These are phyloP conservation scores for Menidia beryllina DNA, from an alignment of 2,113 vertebrate genomes.

Conservation along the genomic window DNA sequence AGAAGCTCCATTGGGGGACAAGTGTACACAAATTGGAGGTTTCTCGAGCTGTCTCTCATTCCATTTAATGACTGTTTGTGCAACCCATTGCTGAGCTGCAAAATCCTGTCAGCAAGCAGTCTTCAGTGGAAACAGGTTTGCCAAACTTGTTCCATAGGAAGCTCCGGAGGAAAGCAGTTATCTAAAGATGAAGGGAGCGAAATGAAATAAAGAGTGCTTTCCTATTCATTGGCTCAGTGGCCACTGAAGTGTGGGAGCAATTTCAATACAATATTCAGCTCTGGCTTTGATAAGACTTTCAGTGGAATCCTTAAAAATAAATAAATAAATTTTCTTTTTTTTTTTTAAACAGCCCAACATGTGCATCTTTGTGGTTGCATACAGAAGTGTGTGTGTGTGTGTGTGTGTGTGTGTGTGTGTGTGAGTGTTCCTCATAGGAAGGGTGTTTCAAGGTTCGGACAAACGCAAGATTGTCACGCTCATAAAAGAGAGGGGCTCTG, in stretches of 20 bases:
- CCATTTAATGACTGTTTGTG: slow-evolving; percentile 29
- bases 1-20: slow-evolving; percentile 19
- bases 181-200: slow-evolving; percentile 66
- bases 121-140: slow-evolving; percentile 46
- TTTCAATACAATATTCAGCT: slow-evolving; percentile 86
- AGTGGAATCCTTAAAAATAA: slow-evolving; percentile 77
- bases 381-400: slow-evolving; percentile 24
- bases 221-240: slow-evolving; percentile 80
- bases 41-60: slow-evolving; percentile 33
- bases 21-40: slow-evolving; percentile 45
- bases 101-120: slow-evolving; percentile 27
- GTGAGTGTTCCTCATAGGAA: slow-evolving; percentile 52
- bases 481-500: slow-evolving; percentile 79
- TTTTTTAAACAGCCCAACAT: slow-evolving; percentile 48
- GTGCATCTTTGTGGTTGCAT: slow-evolving; percentile 53
- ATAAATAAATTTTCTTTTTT: too few relatives aligned
- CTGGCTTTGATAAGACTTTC: slow-evolving; percentile 82
- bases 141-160: slow-evolving; percentile 56
- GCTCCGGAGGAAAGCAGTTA: slow-evolving; percentile 59
- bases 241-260: slow-evolving; percentile 86
- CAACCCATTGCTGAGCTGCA: slow-evolving; percentile 30
- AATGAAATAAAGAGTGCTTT: slow-evolving; percentile 79
- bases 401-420: slow-evolving; percentile 8
- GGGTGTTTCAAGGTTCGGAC: slow-evolving; percentile 74
- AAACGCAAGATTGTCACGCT: slow-evolving; percentile 78